Base-by-base conservation (phyloP, 2,888 invertebrate genomes). In the Hemistola chrysoprasaria region DNA sequence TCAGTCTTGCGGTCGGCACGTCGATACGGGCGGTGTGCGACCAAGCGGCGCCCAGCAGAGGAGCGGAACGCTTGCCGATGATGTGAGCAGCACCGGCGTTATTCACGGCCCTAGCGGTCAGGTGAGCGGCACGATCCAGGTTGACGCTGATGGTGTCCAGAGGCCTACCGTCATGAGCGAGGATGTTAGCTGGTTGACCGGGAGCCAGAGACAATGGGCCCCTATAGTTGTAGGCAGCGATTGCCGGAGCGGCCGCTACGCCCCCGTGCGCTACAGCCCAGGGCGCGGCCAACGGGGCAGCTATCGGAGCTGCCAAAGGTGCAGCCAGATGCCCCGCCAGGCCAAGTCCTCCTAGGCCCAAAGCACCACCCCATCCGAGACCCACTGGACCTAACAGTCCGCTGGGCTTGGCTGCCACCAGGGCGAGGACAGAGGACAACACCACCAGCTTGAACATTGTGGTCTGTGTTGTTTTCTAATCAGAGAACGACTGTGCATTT, bases 401-500 rank as follows among this genome's bases (percentile, higher is more conserved):
- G 36, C 79, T 77, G 29, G 86, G 84, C 38, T 68, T 78, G 55
- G 92, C 91, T 35, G 86, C 87, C 59, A 83, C 91, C 50, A 92
- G 64, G 66, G 91, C 91, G 64, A 92, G 66, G 52, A 92, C 79
- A 70, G 90, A 90, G 68, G 90, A 91, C 90, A 92, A 91, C 82
- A 91, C 91, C 89, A 91, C 90, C 90, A 90, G 74, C 79, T 86
- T 89, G 65, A 79, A 84, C 89, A 90, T 90, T 82, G 79, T 89
- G 85, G 82, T 86, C 86, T 89, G 85, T 83, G 81, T 81, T 84
- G 85, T 63, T 78, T 71, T 71, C 65, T 65, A 59, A 67, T 62
- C 69, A 65, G 55, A 67, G 64, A 70, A 66, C 66, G 71, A 87
- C 87, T 88, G 86, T 70, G 53, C 55, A 54, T 65, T 65, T 61